A percentile compares a stretch with the other conserved stretches of the same genome.
Conservation (phyloP, 2,113 vertebrate genomes). For the Daubentonia madagascariensis region DNA sequence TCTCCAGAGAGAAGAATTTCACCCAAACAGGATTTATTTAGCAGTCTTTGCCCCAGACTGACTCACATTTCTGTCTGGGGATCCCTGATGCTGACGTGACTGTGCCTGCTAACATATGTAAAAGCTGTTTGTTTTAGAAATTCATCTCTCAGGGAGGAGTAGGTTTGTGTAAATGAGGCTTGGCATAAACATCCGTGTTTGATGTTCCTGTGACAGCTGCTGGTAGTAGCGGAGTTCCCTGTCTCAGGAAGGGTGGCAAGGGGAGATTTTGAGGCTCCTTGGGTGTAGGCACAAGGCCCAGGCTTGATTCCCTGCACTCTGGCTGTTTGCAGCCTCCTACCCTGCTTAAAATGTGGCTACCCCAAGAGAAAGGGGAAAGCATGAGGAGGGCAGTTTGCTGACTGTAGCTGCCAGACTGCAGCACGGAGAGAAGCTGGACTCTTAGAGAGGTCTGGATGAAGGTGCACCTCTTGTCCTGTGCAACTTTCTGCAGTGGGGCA, state of each 20-base stretch:
- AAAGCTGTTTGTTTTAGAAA: constrained; percentile 65
- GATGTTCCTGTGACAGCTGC: constrained; percentile 46
- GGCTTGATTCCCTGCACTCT: not conserved
- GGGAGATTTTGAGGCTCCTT: not conserved
- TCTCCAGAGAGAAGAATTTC: constrained; percentile 32
- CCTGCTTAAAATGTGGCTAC: not conserved
- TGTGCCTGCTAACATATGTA: constrained; percentile 53
- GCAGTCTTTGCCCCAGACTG: constrained; percentile 45
- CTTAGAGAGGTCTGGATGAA: not conserved
- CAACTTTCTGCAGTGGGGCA: not conserved
- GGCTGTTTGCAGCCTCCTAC: not conserved
- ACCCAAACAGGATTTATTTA: constrained; percentile 48
- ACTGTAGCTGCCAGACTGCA: not conserved
- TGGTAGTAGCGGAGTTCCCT: not conserved
- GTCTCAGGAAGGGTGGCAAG: not conserved
- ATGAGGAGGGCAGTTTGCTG: not conserved
- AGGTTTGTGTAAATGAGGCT: constrained; percentile 59
- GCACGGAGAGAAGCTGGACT: not conserved
- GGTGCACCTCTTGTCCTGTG: rapidly evolving
- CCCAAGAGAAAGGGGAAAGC: not conserved
- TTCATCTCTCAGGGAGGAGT: constrained; percentile 47
- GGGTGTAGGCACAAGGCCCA: not conserved
- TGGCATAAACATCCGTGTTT: not conserved
- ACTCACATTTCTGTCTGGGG: constrained; percentile 52
- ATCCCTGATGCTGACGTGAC: constrained; percentile 39